Base-by-base conservation (phyloP, 1,140 invertebrate genomes). In the Euwallacea fornicatus region DNA sequence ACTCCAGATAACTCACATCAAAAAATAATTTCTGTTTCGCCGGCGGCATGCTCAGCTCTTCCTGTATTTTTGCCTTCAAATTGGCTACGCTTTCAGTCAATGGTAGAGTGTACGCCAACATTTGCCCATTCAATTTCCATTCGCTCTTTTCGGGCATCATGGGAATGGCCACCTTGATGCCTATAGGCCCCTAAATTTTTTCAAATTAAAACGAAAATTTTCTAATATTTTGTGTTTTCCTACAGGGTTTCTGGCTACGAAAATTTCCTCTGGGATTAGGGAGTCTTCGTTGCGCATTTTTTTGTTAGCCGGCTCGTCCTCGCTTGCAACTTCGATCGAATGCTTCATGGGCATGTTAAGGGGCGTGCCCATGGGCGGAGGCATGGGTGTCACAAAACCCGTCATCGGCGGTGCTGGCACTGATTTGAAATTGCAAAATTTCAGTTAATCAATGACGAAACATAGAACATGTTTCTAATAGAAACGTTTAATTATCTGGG, bases 11-110 rank as follows among this genome's bases (percentile, higher is more conserved):
- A 82, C 82, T 82, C 83, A 94, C 93, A 83, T 97, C 94, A 79
- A 90, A 91, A 74, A 95, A 90, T 10, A 98, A 83, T 83, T 99
- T 99, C 83, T 99, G 97, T 84, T 99, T 99, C 63, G 95, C 95
- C 56, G 92, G 93, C n/a, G 96, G 95, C 88, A 99, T 93, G 50
- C 91, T 92, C 64, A 92, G 92, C 76, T 91, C 86, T 76, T 98
- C 93, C 78, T 96, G 92, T 67, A 99, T 87, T 78, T 93, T 91
- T 2, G 90, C 88, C 83, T 99, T 99, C 59, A 99, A 86, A 16
- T 90, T 90, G 43, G 93, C 88, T 2, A 98, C 89, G 1, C 88
- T 86, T 74, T 98, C 94, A 7, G 87, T 88, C 7, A 96, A 83
- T 47, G 93, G 88, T 73, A 99, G 79, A 2, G 89, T 91, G 33